Evolutionary conservation across 92 coral and sea anemone species (phyloP), one percentile per base, ranked within the genome.

Genomic region (Palythoa caribaeorum): DNA sequence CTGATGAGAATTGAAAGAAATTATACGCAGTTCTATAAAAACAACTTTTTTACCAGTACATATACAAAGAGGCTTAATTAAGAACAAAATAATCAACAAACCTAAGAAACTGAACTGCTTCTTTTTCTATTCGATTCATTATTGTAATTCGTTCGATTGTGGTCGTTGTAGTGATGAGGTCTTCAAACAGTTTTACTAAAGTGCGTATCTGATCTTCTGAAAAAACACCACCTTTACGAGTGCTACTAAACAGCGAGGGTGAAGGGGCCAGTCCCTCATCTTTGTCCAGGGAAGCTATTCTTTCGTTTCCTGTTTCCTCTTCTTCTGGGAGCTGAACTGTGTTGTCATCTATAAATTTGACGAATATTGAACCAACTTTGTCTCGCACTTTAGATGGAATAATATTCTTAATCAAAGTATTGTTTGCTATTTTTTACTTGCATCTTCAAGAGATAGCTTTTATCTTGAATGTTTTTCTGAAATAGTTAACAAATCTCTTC

Each of bases 371-470:
- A 13, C 76, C 51, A 40, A 81, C 50, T 81, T 81, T 81, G 86
- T 81, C 86, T 17, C 75, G 38, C 40, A 81, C 52, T 81, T 81
- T 81, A 47, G 66, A 60, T 15, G 76, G 76, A 11, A 47, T 35
- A 20, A 81, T 81, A 63, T 51, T 17, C 71, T 81, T 70, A 47
- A 81, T 9, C 78, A 55, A 66, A 14, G 86, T 35, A 12, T 20
- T 63, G 16, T n/a, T 60, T 60, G 19, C 69, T 60, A 60, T 16
- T 60, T 60, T 60, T 60, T 60, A 4, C 69, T 1, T 60, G 69
- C 69, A 10, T 60, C 15, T 60, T 60, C 69, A 12, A 77, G 38
- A 77, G 52, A 44, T 36, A 38, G 60, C 52, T 21, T 48, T 38
- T 77, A 60, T 60, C 69, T 60, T 60, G 69, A 60, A 60, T 1